A percentile compares a stretch with the other conserved stretches of the same genome.
These are phyloP conservation scores for Thalpophila matura DNA, from an alignment of 2,888 invertebrate species.

Conservation along the genomic window DNA sequence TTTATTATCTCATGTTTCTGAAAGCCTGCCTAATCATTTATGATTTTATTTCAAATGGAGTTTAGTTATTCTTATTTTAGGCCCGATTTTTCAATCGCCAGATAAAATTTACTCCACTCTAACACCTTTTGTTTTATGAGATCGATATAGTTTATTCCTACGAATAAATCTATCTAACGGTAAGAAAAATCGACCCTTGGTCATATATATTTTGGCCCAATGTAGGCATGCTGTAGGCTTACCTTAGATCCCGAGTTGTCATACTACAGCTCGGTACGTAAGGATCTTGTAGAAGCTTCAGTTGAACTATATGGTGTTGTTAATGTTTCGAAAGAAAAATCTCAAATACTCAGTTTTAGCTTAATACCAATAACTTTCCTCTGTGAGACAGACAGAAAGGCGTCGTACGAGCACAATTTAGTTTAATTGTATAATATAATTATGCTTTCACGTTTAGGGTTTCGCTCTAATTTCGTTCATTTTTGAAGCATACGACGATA, in stretches of 20 bases:
- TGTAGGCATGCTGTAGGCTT: background rate
- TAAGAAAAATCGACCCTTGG: too few species aligned
- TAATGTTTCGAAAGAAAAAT: conserved; percentile 12
- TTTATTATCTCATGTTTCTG: too few species aligned
- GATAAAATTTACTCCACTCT: too few species aligned
- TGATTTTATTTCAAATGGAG: too few species aligned
- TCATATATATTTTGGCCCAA: too few species aligned
- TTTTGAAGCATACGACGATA: conserved; percentile 34
- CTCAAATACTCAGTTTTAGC: conserved; percentile 52
- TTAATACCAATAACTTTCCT: conserved; percentile 23
- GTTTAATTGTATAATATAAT: conserved; percentile 62
- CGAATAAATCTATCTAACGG: too few species aligned
- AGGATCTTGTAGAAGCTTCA: too few species aligned
- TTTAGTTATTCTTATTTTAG: too few species aligned
- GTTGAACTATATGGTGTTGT: conserved; percentile 19
- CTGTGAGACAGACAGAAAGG: conserved; percentile 35
- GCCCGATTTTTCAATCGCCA: too few species aligned
- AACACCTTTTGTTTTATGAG: too few species aligned
- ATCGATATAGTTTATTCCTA: too few species aligned
- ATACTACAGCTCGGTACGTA: background rate
- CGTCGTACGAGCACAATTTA: conserved; percentile 72
- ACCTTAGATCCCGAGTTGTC: background rate
- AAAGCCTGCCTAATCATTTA: too few species aligned
- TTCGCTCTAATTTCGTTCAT: conserved; percentile 29
- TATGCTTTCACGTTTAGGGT: conserved; percentile 47